Conservation (phyloP, 1,140 invertebrate species). For the Pemphigus obesinymphae region DNA sequence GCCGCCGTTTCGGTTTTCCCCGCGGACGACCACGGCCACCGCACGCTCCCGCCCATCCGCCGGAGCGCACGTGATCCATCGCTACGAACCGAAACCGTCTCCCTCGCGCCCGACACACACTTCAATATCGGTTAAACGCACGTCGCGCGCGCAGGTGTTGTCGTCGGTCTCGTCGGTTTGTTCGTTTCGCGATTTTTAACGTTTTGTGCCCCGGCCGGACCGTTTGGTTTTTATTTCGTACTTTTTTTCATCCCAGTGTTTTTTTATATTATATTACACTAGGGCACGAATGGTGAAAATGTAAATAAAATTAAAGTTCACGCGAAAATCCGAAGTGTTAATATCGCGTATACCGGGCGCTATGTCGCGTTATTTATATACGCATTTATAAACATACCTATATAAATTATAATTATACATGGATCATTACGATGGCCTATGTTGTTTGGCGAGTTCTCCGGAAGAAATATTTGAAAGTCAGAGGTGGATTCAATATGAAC, state of each 20-base stretch:
- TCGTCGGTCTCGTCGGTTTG: not conserved
- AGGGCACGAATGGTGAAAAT: too few relatives aligned
- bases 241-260: too few relatives aligned
- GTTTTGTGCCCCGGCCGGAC: not conserved
- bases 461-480: constrained; percentile 46
- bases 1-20: too few relatives aligned
- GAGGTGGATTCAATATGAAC: constrained; percentile 41
- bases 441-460: constrained; percentile 46
- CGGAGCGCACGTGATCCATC: constrained; percentile 32
- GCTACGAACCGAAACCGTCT: not conserved
- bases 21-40: not conserved
- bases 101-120: not conserved
- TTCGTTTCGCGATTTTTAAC: not conserved
- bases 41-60: not conserved
- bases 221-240: too few relatives aligned
- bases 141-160: constrained; percentile 3
- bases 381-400: too few relatives aligned
- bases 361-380: too few relatives aligned
- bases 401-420: not conserved
- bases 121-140: not conserved
- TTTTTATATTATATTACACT: too few relatives aligned
- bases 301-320: not conserved
- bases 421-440: constrained; percentile 44
- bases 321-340: too few relatives aligned
- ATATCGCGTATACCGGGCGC: not conserved